Evolutionary conservation across 2,113 vertebrate genomes (phyloP), one percentile per base, ranked within the genome.

Genomic region (Pardalotus punctatus): DNA sequence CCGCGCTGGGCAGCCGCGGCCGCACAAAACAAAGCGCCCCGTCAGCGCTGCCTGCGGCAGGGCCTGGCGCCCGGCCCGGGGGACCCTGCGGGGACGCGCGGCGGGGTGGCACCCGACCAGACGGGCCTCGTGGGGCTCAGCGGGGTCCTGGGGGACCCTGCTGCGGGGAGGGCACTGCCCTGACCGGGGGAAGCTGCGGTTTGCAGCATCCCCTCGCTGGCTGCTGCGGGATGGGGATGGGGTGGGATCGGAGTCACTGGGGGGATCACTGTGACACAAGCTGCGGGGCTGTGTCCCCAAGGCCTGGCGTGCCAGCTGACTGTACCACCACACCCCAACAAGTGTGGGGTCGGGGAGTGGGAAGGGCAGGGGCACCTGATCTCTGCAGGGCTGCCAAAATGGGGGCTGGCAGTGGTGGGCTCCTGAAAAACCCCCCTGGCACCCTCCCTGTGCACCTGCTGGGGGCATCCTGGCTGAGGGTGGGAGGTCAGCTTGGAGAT

Each of bases 11-110:
- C 84, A 53, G 86, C 90, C 81, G 64, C 47, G 60, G 69, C 86
- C 60, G 82, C 93, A 97, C 96, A 97, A 97, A 98, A 96, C 97
- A 97, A 98, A 97, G 93, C 87, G 91, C 94, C 70, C 87, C 11
- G 94, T 97, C 98, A 97, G 91, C 94, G 58, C 82, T 85, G 81
- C 81, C 91, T n/a, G 51, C 87, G 54, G 95, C 89, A 27, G 4
- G 22, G 94, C 77, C 93, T 88, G 96, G 91, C 91, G 16, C 33
- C 62, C 42, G 15, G 91, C 96, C 96, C 69, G 4, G 80, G 67
- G 93, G 80, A 95, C 67, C 67, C 67, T 43, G 73, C 8, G 51
- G 83, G 86, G 92, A 78, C 3, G 1, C 2, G 13, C 71, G 50
- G 90, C 77, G 4, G 54, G 64, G 53, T 64, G 70, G 81, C 67